These are phyloP conservation scores for Melanotaenia maccullochi DNA, from an alignment of 2,797 vertebrate species.

Conservation along the genomic window DNA sequence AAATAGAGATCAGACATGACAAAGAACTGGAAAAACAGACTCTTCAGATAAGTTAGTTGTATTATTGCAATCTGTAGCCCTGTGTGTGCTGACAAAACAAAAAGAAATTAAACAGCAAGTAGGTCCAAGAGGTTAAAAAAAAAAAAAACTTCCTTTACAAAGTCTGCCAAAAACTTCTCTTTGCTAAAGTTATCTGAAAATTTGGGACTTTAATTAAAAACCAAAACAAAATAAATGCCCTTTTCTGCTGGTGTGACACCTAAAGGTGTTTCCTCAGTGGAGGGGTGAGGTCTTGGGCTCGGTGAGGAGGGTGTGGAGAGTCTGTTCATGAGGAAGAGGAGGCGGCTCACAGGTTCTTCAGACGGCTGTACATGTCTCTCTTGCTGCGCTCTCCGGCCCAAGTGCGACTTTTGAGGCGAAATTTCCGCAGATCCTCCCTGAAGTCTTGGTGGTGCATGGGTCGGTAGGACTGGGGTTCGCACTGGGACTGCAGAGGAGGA, in stretches of 20 bases:
- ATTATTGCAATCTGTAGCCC: slow-evolving; percentile 29
- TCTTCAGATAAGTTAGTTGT: slow-evolving; percentile 39
- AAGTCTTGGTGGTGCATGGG: slow-evolving; percentile 94
- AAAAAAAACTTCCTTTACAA: background rate
- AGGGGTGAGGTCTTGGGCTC: slow-evolving; percentile 15
- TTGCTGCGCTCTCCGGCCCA: slow-evolving; percentile 94
- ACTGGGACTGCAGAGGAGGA: slow-evolving; percentile 78
- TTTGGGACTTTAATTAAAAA: background rate
- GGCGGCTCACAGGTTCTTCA: slow-evolving; percentile 89
- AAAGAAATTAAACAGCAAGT: slow-evolving; percentile 16
- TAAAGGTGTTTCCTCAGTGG: slow-evolving; percentile 7
- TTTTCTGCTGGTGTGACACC: slow-evolving; percentile 6
- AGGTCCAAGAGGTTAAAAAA: slow-evolving; percentile 62
- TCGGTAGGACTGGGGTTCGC: slow-evolving; percentile 91
- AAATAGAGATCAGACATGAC: slow-evolving; percentile 32
- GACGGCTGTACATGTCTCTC: slow-evolving; percentile 88
- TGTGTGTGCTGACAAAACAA: background rate
- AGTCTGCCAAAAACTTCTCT: slow-evolving; percentile 1
- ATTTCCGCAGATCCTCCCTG: slow-evolving; percentile 89
- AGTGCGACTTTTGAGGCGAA: slow-evolving; percentile 90
- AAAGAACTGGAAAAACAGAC: slow-evolving; percentile 4
- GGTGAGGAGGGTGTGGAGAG: background rate
- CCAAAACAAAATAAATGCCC: slow-evolving; percentile 5
- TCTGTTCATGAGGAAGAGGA: background rate
- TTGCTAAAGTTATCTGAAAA: slow-evolving; percentile 29